These are phyloP conservation scores for Eupithecia vulgata DNA, from an alignment of 2,888 invertebrate genomes.

Conservation along the genomic window DNA sequence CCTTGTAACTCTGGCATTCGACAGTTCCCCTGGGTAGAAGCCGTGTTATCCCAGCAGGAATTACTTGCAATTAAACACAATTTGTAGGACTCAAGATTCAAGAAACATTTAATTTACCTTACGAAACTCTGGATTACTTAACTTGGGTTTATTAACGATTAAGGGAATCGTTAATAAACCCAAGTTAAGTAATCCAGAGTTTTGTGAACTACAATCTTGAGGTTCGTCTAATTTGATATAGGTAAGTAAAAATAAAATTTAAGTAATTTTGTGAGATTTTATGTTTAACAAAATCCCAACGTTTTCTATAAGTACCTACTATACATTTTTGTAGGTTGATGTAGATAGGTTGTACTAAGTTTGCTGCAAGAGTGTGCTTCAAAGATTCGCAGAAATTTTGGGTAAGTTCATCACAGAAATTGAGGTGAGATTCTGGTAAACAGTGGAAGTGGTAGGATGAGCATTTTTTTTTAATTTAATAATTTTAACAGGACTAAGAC, in stretches of 20 bases:
- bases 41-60: conserved; percentile 5
- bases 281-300: neutral
- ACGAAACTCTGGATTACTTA: too few species aligned
- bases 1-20: neutral
- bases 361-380: too few species aligned
- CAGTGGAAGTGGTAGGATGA: neutral
- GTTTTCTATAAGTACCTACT: neutral
- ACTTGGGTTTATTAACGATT: conserved; percentile 13
- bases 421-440: neutral
- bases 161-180: too few species aligned
- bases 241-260: neutral
- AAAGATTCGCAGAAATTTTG: neutral
- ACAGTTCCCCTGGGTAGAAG: neutral
- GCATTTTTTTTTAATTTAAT: neutral
- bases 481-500: too few species aligned
- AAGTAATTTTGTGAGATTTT: neutral
- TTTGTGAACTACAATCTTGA: conserved; percentile 9
- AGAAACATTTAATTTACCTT: conserved; percentile 18
- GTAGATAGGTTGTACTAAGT: neutral
- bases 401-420: neutral
- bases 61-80: conserved; percentile 25
- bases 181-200: too few species aligned
- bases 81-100: conserved; percentile 10
- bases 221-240: neutral
- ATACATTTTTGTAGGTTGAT: too few species aligned